Evolutionary conservation across 2,888 invertebrate genomes (phyloP).

Genomic region (Actias luna): DNA sequence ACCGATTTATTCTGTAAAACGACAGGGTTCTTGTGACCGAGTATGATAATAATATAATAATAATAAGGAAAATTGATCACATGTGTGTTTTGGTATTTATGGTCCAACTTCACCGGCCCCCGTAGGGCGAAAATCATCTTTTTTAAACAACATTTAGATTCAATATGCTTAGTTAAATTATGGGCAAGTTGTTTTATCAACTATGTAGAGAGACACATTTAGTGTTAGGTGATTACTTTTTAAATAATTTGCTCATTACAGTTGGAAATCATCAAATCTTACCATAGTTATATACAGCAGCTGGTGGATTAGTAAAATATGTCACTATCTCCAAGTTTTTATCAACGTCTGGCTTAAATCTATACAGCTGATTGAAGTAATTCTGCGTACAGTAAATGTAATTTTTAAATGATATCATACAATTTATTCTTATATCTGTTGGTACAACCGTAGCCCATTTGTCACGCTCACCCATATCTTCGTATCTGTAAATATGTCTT

Average conservation of each 20-base stretch:
- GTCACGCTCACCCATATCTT: slow-evolving; percentile 42
- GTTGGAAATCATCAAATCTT: slow-evolving; percentile 28
- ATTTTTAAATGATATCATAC: slow-evolving; percentile 54
- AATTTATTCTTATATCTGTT: slow-evolving; percentile 49
- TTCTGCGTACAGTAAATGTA: slow-evolving; percentile 65
- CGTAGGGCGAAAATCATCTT: too few relatives aligned
- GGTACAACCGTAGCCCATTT: slow-evolving; percentile 45
- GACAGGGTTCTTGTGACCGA: too few relatives aligned
- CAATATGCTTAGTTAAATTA: too few relatives aligned
- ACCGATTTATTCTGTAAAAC: too few relatives aligned
- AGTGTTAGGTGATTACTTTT: too few relatives aligned
- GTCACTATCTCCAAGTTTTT: slow-evolving; percentile 42
- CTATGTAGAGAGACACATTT: too few relatives aligned
- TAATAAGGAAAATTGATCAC: too few relatives aligned
- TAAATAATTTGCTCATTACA: neutral
- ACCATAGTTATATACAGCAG: slow-evolving; percentile 60
- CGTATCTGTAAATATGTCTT: slow-evolving; percentile 57
- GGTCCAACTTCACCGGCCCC: too few relatives aligned
- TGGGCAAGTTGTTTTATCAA: too few relatives aligned
- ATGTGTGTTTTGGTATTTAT: too few relatives aligned
- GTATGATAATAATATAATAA: too few relatives aligned
- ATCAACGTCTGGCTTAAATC: slow-evolving; percentile 56
- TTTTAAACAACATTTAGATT: too few relatives aligned
- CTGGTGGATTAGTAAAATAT: slow-evolving; percentile 49
- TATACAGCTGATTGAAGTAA: slow-evolving; percentile 56